Evolutionary conservation across 1,140 invertebrate genomes (phyloP).

Genomic region (Brachionus rotundiformis): DNA sequence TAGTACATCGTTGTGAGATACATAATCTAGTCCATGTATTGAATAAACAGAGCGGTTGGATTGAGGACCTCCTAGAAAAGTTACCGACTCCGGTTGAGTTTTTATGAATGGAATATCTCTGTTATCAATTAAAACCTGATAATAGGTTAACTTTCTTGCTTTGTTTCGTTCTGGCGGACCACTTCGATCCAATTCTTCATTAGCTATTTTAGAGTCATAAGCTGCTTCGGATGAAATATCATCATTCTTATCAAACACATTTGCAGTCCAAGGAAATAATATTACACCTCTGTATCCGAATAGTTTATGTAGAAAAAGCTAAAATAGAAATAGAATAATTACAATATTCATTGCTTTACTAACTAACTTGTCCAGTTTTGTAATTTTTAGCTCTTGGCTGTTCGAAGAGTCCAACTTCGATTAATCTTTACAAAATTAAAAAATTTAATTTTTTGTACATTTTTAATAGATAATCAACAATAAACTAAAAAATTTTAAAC

Average conservation of each 20-base stretch:
- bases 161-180: slow-evolving; percentile 27
- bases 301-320: slow-evolving; percentile 85
- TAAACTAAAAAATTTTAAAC: no score
- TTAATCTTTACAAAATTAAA: slow-evolving; percentile 14
- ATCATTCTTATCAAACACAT: slow-evolving; percentile 75
- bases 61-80: slow-evolving; percentile 93
- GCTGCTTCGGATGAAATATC: slow-evolving; percentile 14
- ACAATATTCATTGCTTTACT: neutral
- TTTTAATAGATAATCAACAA: neutral
- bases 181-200: slow-evolving; percentile 52
- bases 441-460: neutral
- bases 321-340: neutral
- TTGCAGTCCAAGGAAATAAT: slow-evolving; percentile 89
- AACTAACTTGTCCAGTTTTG: slow-evolving; percentile 37
- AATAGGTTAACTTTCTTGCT: slow-evolving; percentile 68
- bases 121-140: slow-evolving; percentile 92
- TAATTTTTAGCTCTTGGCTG: slow-evolving; percentile 32
- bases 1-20: slow-evolving; percentile 83
- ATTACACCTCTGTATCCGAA: slow-evolving; percentile 94
- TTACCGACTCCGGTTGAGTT: slow-evolving; percentile 77
- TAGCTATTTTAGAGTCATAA: slow-evolving; percentile 50
- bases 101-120: slow-evolving; percentile 92
- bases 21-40: slow-evolving; percentile 89
- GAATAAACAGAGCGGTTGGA: slow-evolving; percentile 84
- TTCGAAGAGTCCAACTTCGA: slow-evolving; percentile 42